Conservation (phyloP, 2,113 vertebrate species). For the Sitta europaea region DNA sequence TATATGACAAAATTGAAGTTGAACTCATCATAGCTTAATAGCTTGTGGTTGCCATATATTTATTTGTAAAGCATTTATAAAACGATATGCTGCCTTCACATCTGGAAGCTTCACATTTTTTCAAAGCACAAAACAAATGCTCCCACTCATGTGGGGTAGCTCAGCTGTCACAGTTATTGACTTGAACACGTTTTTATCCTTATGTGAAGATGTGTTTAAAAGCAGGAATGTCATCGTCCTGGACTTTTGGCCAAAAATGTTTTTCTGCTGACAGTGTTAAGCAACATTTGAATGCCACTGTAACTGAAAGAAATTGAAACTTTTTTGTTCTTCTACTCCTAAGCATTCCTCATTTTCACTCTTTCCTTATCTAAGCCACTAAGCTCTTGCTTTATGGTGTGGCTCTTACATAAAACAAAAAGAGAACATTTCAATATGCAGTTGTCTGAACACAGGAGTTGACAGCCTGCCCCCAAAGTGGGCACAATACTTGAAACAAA, state of each 20-base stretch:
- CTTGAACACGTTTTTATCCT: neutral
- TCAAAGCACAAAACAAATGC: neutral
- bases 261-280: neutral
- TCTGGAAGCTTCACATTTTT: constrained; percentile 4
- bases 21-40: neutral
- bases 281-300: neutral
- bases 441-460: neutral
- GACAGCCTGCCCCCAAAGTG: neutral
- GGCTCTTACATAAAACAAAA: neutral
- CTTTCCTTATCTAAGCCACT: neutral
- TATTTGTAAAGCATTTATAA: constrained; percentile 2
- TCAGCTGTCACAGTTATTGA: neutral
- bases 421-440: neutral
- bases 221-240: neutral
- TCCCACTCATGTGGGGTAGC: neutral
- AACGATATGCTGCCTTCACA: neutral
- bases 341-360: neutral
- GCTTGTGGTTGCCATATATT: neutral
- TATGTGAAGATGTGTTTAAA: neutral
- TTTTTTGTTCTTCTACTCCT: neutral
- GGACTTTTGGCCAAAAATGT: neutral
- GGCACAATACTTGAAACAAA: neutral
- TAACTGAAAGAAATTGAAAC: neutral
- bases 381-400: neutral
- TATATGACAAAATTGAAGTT: constrained; percentile 12